Evolutionary conservation across 2,797 vertebrate species (phyloP).

Genomic region (Dallia pectoralis): DNA sequence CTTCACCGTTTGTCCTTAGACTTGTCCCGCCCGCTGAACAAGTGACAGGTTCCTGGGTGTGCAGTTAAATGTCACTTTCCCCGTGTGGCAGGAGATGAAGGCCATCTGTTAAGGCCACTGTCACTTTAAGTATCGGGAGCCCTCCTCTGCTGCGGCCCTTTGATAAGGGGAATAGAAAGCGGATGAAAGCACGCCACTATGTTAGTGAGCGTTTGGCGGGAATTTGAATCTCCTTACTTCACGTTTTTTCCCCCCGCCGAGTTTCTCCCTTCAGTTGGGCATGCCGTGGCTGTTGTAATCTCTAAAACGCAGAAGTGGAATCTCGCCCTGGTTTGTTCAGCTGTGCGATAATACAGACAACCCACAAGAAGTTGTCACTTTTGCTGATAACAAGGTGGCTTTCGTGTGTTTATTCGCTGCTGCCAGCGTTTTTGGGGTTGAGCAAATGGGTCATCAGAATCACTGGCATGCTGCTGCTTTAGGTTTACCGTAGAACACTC

Average conservation of each 20-base stretch:
- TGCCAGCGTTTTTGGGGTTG: not conserved
- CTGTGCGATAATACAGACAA: too few relatives aligned
- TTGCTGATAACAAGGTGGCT: not conserved
- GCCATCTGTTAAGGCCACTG: slow-evolving; percentile 40
- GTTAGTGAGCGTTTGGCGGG: slow-evolving; percentile 20
- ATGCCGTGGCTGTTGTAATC: not conserved
- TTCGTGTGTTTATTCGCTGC: not conserved
- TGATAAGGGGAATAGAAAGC: slow-evolving; percentile 30
- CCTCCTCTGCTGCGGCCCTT: slow-evolving; percentile 31
- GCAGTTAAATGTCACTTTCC: slow-evolving; percentile 42
- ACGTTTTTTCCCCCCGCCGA: not conserved
- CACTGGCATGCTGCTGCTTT: not conserved
- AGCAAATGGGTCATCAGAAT: not conserved
- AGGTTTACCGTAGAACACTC: not conserved
- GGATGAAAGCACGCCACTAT: slow-evolving; percentile 31
- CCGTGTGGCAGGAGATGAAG: slow-evolving; percentile 41
- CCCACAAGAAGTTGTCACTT: too few relatives aligned
- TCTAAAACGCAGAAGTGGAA: too few relatives aligned
- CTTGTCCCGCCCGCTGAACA: slow-evolving; percentile 32
- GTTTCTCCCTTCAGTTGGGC: slow-evolving; percentile 7
- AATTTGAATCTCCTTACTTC: slow-evolving; percentile 15
- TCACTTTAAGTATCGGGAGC: slow-evolving; percentile 35
- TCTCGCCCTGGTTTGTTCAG: too few relatives aligned
- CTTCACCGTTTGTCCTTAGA: slow-evolving; percentile 8
- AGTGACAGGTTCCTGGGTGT: slow-evolving; percentile 33